phyloP scores from a whole-genome alignment of 2,797 vertebrate species.

The Spinus olivaceus region DNA sequence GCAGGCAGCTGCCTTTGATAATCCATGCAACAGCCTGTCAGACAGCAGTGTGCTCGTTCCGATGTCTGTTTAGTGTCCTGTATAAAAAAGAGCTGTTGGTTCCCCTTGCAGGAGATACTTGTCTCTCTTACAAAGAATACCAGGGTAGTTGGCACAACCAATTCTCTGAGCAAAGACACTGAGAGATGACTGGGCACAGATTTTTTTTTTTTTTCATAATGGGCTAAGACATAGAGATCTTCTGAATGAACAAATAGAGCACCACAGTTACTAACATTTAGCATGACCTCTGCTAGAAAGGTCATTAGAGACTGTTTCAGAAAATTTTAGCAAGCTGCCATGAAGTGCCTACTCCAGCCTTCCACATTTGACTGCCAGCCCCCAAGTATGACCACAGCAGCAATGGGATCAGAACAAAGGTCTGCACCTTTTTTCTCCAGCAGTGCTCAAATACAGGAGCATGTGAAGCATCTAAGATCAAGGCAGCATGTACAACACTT shows the following conservation, averaged over 20 bases:
- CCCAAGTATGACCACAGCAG: background rate
- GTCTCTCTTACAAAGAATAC: background rate
- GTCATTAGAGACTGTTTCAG: background rate
- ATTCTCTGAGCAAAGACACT: background rate
- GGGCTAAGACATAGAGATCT: background rate
- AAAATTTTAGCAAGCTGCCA: background rate
- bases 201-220: background rate
- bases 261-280: background rate
- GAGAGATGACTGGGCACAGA: background rate
- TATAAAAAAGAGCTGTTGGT: conserved; percentile 35
- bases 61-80: conserved; percentile 45
- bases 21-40: conserved; percentile 44
- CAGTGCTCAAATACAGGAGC: background rate
- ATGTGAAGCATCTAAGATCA: background rate
- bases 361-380: background rate
- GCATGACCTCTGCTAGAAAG: background rate
- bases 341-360: background rate
- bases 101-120: conserved; percentile 19
- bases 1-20: conserved; percentile 57
- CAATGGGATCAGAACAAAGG: background rate
- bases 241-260: background rate
- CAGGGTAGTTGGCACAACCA: background rate
- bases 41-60: conserved; percentile 43
- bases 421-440: background rate
- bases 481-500: background rate